Conservation (phyloP, 2,113 vertebrate genomes). For the Bagarius yarrelli region DNA sequence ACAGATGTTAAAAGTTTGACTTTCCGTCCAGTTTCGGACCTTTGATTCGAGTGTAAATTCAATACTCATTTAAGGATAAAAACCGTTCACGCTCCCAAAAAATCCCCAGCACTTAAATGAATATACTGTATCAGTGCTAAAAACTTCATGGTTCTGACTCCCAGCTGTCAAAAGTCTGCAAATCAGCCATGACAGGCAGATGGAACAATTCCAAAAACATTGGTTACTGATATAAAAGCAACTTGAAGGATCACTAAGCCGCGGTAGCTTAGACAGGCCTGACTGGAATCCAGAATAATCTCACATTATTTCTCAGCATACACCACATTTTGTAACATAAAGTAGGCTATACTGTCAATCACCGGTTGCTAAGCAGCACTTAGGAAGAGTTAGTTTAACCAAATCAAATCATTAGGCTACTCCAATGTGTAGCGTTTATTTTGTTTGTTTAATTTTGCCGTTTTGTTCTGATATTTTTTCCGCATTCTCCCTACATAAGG, state of each 20-base stretch:
- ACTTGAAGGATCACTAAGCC: slow-evolving; percentile 62
- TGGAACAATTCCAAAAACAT: slow-evolving; percentile 30
- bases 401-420: slow-evolving; percentile 71
- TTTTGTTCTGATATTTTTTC: slow-evolving; percentile 64
- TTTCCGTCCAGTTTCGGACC: neutral
- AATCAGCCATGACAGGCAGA: neutral
- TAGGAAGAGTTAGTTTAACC: slow-evolving; percentile 2
- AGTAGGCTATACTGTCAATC: neutral
- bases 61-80: neutral
- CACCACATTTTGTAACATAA: no score
- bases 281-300: slow-evolving; percentile 63
- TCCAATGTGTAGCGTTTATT: slow-evolving; percentile 4
- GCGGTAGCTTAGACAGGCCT: slow-evolving; percentile 62
- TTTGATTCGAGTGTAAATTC: neutral
- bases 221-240: slow-evolving; percentile 67
- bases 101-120: neutral
- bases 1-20: neutral
- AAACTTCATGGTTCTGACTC: neutral
- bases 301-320: slow-evolving; percentile 51
- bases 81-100: neutral
- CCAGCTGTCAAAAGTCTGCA: neutral
- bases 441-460: slow-evolving; percentile 62
- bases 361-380: neutral
- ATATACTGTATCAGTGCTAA: neutral
- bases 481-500: slow-evolving; percentile 67